Conservation (phyloP, 2,113 vertebrate genomes). For the Benitochromis conjunctus region DNA sequence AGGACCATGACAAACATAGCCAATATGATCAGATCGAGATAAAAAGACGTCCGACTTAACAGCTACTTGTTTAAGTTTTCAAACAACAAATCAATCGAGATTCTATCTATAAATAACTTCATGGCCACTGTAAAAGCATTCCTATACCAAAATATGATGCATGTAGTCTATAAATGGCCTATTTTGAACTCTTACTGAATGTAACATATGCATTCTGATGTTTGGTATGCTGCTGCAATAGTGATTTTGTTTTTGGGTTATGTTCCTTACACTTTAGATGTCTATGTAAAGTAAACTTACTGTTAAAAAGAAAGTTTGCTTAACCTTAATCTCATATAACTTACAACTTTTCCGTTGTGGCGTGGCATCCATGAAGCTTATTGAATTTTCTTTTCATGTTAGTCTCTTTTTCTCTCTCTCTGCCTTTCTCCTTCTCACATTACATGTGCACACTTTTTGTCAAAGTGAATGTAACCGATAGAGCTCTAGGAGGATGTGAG, state of each 20-base stretch:
- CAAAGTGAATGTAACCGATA: neutral
- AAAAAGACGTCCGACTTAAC: neutral
- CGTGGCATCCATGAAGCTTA: neutral
- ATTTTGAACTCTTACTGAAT: neutral
- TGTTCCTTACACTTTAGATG: neutral
- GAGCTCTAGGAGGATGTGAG: slow-evolving; percentile 16
- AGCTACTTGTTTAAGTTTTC: neutral
- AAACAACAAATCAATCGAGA: neutral
- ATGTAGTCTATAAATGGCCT: neutral
- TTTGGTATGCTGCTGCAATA: neutral
- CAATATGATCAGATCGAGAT: neutral
- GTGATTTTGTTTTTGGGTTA: neutral
- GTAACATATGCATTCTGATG: neutral
- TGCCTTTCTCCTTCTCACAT: neutral
- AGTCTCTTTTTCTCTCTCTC: neutral
- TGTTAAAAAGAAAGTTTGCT: neutral
- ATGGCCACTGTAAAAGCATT: neutral
- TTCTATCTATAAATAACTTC: neutral
- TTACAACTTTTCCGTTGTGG: slow-evolving; percentile 15
- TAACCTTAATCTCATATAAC: neutral
- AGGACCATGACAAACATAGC: no score
- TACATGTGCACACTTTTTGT: neutral
- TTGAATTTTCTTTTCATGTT: neutral
- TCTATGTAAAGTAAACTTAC: neutral
- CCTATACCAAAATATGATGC: neutral